Conservation (phyloP, 2,888 invertebrate species). For the Lomographa bimaculata region DNA sequence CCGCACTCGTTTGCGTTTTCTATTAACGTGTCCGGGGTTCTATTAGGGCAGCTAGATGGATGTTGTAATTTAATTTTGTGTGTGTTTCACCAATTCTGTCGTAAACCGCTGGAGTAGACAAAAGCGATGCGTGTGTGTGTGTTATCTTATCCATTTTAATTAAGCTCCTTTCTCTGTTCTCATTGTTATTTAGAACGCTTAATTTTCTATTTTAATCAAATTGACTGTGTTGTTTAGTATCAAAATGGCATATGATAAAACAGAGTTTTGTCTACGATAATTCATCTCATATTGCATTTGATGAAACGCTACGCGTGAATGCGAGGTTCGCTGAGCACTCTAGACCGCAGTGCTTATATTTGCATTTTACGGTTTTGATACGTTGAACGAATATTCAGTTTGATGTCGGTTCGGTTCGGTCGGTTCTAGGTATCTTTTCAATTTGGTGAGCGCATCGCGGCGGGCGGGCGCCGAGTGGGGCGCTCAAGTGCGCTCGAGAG, state of each 20-base stretch:
- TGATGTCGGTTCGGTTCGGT: slow-evolving; percentile 60
- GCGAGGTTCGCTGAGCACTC: slow-evolving; percentile 61
- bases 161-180: slow-evolving; percentile 38
- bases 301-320: slow-evolving; percentile 62
- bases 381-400: slow-evolving; percentile 80
- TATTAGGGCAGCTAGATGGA: slow-evolving; percentile 68
- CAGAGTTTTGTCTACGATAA: slow-evolving; percentile 56
- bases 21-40: slow-evolving; percentile 71
- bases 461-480: slow-evolving; percentile 73
- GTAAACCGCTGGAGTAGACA: slow-evolving; percentile 34
- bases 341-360: slow-evolving; percentile 80
- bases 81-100: slow-evolving; percentile 56
- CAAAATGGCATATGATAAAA: background rate
- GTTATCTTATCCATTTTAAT: slow-evolving; percentile 14
- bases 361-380: slow-evolving; percentile 83
- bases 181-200: slow-evolving; percentile 37
- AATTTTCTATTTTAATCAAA: background rate
- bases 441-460: slow-evolving; percentile 77
- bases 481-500: slow-evolving; percentile 70
- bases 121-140: slow-evolving; percentile 30
- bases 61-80: slow-evolving; percentile 68
- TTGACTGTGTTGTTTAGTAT: too few species aligned
- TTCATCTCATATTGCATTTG: slow-evolving; percentile 71
- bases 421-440: slow-evolving; percentile 76
- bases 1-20: slow-evolving; percentile 72